phyloP scores from a whole-genome alignment of 2,888 invertebrate genomes.

The Brachypterus glaber region DNA sequence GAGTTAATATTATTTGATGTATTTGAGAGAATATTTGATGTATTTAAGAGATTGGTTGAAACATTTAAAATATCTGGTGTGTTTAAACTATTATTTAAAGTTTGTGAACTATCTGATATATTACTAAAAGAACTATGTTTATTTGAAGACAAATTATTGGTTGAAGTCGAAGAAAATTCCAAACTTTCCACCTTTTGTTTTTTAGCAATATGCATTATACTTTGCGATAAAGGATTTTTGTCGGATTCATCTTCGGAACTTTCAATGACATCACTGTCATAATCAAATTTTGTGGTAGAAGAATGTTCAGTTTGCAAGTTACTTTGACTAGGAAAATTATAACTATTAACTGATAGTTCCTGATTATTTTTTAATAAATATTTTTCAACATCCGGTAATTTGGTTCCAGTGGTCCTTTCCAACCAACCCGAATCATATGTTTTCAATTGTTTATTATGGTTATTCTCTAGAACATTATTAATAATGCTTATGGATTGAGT shows the following conservation, averaged over 20 bases:
- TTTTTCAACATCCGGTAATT: conserved; percentile 17
- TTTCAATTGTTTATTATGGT: conserved; percentile 28
- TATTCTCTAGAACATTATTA: conserved; percentile 28
- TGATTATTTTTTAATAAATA: background rate
- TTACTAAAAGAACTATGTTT: too few species aligned
- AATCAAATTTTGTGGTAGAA: conserved; percentile 26
- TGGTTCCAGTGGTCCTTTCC: conserved; percentile 37
- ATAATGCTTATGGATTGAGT: conserved; percentile 31
- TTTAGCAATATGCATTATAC: conserved; percentile 27
- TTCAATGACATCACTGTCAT: conserved; percentile 57
- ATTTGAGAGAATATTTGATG: too few species aligned
- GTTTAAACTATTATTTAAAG: too few species aligned
- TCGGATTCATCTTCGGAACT: conserved; percentile 36
- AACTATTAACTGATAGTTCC: conserved; percentile 4
- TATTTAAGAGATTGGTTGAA: too few species aligned
- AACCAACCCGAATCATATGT: conserved; percentile 52
- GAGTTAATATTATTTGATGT: too few species aligned
- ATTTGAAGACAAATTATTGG: too few species aligned
- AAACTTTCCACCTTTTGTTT: conserved; percentile 20
- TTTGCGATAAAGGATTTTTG: conserved; percentile 12
- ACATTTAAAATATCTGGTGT: too few species aligned
- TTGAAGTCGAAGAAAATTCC: too few species aligned
- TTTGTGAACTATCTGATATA: too few species aligned
- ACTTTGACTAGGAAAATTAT: background rate
- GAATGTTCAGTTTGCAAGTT: background rate